These are phyloP conservation scores for Adelphocoris suturalis DNA, from an alignment of 2,888 invertebrate genomes.

Conservation along the genomic window DNA sequence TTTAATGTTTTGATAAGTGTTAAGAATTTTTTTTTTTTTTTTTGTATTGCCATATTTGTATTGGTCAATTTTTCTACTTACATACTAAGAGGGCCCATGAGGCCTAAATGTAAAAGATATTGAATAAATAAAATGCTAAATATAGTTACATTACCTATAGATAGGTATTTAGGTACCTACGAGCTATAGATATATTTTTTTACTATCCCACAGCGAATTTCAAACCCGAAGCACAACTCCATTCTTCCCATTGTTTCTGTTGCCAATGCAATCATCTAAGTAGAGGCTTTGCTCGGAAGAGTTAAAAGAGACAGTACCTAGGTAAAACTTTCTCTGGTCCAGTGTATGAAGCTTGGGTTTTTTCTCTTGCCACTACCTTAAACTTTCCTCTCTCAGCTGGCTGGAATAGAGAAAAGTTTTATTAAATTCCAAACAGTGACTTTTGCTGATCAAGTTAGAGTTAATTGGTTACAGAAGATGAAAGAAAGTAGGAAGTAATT, in stretches of 20 bases:
- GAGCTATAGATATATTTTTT: no score
- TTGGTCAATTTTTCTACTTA: no score
- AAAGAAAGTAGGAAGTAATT: conserved; percentile 41
- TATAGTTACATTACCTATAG: no score
- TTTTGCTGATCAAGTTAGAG: conserved; percentile 49
- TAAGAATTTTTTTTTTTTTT: no score
- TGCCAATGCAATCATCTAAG: conserved; percentile 17
- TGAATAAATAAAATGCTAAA: no score
- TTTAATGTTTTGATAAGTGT: no score
- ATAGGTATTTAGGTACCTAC: no score
- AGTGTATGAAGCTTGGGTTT: not conserved
- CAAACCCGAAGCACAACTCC: no score
- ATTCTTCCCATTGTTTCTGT: not conserved
- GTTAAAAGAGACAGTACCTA: not conserved
- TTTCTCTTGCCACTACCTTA: conserved; percentile 11
- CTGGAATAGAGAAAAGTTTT: not conserved
- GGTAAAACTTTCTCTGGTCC: not conserved
- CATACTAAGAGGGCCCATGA: no score
- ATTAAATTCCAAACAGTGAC: conserved; percentile 54
- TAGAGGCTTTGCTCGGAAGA: not conserved
- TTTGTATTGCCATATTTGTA: no score
- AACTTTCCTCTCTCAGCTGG: conserved; percentile 8
- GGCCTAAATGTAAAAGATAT: no score
- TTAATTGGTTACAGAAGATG: conserved; percentile 35
- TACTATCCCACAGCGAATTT: no score